Evolutionary conservation across 2,888 invertebrate genomes (phyloP), one percentile per base, ranked within the genome.

Genomic region (Lycaena phlaeas): DNA sequence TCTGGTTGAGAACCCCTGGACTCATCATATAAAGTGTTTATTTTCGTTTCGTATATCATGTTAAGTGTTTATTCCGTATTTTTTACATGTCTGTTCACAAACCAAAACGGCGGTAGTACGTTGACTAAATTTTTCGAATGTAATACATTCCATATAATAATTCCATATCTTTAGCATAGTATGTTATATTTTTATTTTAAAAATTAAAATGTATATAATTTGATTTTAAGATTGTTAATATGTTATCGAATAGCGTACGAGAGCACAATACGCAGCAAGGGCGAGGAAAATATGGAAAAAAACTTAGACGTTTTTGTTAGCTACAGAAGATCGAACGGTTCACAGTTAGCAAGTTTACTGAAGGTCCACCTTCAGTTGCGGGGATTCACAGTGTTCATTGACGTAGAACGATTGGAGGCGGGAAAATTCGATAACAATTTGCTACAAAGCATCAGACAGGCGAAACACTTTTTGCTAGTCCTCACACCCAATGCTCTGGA

Each of bases 341-440:
- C 97, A 2, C 98, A 98, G 73, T 78, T 98, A 59, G 98, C 98
- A 49, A 94, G 95, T 85, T 86, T 96, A 57, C 86, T 99, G 50
- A 98, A 98, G 85, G 98, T 99, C 25, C 98, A 99, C 65, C 87
- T 99, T 37, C 97, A 98, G 73, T 84, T 99, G 45, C 86, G 97
- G 59, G 97, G 97, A 1, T 98, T 97, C 77, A 92, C 95, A 15
- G 98, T 98, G 15, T 99, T 99, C 73, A 97, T 99, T 52, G 99
- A 99, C 64, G 98, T 99, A 42, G 99, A 99, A 73, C 87, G 97
- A 55, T 84, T 99, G 46, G 96, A 98, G 74, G 99, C 98, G 15
- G 99, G 99, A 28, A 99, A 99, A 84, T 99, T 99, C 75, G 98
- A 99, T 74, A 98, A 98, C 67, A 97, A 97, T 67, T 86, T 99